These are phyloP conservation scores for Melanotaenia maccullochi DNA, from an alignment of 2,797 vertebrate species.

Conservation along the genomic window DNA sequence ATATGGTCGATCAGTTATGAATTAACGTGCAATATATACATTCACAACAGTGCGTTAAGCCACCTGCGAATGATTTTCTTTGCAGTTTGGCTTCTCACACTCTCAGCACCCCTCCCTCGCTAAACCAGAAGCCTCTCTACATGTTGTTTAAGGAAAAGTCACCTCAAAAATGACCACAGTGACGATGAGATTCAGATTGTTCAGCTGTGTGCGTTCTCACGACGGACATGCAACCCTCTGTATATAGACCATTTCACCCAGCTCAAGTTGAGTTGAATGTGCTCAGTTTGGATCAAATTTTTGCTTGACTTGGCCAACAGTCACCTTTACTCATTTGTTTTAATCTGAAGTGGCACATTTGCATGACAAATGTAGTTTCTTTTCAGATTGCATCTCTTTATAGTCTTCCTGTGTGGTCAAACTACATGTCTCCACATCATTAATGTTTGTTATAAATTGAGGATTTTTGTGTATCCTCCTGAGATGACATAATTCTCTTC, in stretches of 20 bases:
- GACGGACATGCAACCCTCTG: too few species aligned
- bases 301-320: not conserved
- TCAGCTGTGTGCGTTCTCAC: too few species aligned
- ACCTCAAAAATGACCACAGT: too few species aligned
- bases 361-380: not conserved
- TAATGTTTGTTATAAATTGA: not conserved
- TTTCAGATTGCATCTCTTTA: not conserved
- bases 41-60: too few species aligned
- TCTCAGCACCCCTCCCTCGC: too few species aligned
- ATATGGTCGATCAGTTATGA: too few species aligned
- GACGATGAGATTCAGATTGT: too few species aligned
- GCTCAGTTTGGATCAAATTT: not conserved
- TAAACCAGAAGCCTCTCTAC: too few species aligned
- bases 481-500: not conserved
- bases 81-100: too few species aligned
- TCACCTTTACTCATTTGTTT: not conserved
- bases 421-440: not conserved
- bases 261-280: not conserved
- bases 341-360: not conserved
- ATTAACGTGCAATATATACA: too few species aligned
- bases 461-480: not conserved
- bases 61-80: too few species aligned
- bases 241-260: not conserved
- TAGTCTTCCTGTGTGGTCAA: not conserved
- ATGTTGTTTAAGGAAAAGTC: too few species aligned